Conservation (phyloP, 1,140 invertebrate species). For the Carposina sasakii region DNA sequence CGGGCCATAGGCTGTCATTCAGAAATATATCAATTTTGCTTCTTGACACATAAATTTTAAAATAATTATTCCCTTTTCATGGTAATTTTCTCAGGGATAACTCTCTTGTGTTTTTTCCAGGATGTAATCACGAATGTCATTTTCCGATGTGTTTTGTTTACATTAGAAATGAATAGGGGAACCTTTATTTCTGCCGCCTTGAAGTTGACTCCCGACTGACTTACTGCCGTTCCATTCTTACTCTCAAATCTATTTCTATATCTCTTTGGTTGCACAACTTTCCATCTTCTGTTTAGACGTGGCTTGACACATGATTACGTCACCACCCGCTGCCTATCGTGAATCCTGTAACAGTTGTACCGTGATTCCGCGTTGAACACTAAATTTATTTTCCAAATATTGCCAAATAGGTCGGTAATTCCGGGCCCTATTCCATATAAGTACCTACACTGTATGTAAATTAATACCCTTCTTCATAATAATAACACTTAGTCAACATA, state of each 20-base stretch:
- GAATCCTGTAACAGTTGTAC: too few species aligned
- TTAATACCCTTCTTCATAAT: too few species aligned
- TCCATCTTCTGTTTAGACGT: neutral
- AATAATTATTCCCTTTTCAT: neutral
- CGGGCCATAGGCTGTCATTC: neutral
- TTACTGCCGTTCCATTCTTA: neutral
- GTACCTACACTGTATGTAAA: too few species aligned
- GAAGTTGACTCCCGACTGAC: neutral
- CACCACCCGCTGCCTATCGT: too few species aligned
- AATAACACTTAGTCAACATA: too few species aligned
- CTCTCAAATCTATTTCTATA: neutral
- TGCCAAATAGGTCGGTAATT: too few species aligned
- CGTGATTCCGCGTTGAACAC: too few species aligned
- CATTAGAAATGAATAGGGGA: constrained; percentile 1
- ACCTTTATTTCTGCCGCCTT: neutral
- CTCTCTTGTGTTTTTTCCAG: neutral
- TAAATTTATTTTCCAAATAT: too few species aligned
- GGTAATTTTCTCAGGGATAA: neutral
- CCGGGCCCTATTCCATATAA: too few species aligned
- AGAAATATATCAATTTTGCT: neutral
- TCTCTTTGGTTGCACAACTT: neutral
- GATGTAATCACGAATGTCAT: neutral
- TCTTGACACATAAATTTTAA: neutral
- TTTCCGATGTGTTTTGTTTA: neutral
- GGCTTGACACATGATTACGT: too few species aligned